Evolutionary conservation across 2,113 vertebrate species (phyloP).

Genomic region (Muntiacus reevesi): DNA sequence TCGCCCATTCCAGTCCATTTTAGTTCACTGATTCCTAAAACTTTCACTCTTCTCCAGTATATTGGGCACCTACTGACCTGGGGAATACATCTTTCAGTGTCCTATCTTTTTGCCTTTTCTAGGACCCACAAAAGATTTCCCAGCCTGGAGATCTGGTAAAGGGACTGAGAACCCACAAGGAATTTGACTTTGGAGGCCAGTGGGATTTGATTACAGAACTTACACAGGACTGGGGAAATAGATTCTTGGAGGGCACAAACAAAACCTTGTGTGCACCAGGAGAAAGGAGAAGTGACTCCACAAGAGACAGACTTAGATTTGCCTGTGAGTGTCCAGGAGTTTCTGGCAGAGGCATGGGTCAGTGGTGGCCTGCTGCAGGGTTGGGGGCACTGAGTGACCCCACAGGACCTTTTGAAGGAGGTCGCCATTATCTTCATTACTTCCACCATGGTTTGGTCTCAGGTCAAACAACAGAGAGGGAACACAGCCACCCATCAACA

Average conservation of each 20-base stretch:
- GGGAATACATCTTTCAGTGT: not conserved
- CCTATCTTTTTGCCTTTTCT: not conserved
- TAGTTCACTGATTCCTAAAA: not conserved
- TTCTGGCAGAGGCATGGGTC: not conserved
- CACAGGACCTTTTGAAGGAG: not conserved
- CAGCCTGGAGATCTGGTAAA: not conserved
- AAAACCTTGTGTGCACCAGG: not conserved
- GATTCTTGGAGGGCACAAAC: not conserved
- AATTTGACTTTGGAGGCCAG: not conserved
- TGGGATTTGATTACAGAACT: not conserved
- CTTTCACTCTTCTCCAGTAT: not conserved
- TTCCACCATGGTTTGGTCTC: not conserved
- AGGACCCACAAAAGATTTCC: not conserved
- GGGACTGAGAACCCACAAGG: not conserved
- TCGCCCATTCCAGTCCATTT: not conserved
- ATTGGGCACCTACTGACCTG: not conserved
- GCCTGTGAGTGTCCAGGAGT: not conserved
- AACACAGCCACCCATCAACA: not conserved
- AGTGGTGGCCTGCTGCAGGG: not conserved
- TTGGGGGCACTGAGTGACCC: not conserved
- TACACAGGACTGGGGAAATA: not conserved
- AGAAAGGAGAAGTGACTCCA: not conserved
- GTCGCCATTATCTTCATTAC: not conserved
- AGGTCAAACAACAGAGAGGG: not conserved
- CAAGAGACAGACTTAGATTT: not conserved